Base-by-base conservation (phyloP, 2,888 invertebrate species). In the Himalopsyche japonica region DNA sequence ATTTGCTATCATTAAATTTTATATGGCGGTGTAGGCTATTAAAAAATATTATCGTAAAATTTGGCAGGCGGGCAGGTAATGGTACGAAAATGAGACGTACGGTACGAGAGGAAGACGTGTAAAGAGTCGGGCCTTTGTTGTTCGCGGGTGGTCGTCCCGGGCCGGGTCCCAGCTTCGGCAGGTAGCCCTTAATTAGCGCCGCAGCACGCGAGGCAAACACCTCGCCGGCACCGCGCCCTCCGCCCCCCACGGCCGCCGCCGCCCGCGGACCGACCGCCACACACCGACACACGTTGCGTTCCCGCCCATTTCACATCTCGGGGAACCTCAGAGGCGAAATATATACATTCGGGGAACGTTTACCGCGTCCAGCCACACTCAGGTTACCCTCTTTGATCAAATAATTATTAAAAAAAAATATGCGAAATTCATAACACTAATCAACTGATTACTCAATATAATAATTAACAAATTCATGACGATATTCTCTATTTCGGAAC, bases 21-120 rank as follows among this genome's bases (percentile, higher is more conserved):
- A 15, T 70, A 70, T 27, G 70, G 70, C 20, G 70, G 70, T 27
- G 70, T 27, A 70, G 30, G 70, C 70, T 70, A 70, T 70, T 70
- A 70, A 70, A 70, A 70, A 70, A 70, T 70, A 70, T 70, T 70
- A 70, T 70, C 70, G 70, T 70, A 70, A 70, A 70, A 70, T 70
- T 70, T 70, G 70, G 70, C 70, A 70, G 64, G 27, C 27, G 27
- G 64, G 64, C 64, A 70, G 70, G 27, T 70, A 70, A 70, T 70
- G 30, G 70, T 70, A 70, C 70, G 70, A 70, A 70, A 70, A 27
- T 70, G 70, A 70, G 70, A 27, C 70, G 70, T 70, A 70, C 70
- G 70, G 70, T 70, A 70, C 70, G 70, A 70, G 27, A 70, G 70
- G 70, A 27, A 70, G 70, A 27, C 70, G 70, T 24, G 57, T 24